Evolutionary conservation across 2,888 invertebrate genomes (phyloP).

Genomic region (Ethmia dodecea): DNA sequence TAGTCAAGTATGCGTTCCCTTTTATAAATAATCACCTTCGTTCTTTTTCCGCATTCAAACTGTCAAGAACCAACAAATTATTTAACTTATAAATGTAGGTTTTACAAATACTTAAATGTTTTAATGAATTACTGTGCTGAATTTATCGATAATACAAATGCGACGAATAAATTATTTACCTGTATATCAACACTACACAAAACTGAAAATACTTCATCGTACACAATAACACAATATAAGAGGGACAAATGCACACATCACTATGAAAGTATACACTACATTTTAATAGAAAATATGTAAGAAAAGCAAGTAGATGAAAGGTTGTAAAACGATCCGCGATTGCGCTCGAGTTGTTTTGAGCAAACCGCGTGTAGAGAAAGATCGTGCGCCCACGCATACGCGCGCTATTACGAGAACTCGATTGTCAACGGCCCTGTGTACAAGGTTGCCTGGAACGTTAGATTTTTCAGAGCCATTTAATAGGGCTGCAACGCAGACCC

Average conservation of each 20-base stretch:
- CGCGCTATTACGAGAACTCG: conserved; percentile 61
- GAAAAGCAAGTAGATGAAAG: conserved; percentile 26
- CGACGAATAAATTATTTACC: conserved; percentile 45
- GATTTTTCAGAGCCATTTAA: not conserved
- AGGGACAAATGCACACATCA: not conserved
- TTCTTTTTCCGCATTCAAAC: no score
- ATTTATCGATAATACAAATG: no score
- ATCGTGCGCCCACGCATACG: conserved; percentile 62
- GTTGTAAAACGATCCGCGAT: conserved; percentile 54
- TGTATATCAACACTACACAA: conserved; percentile 55
- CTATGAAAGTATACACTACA: conserved; percentile 18
- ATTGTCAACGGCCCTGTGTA: conserved; percentile 59
- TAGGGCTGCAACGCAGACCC: no score
- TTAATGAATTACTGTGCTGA: no score
- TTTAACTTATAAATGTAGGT: no score
- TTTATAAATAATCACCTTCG: no score
- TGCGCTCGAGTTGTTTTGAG: conserved; percentile 56
- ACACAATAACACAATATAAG: not conserved
- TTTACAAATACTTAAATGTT: no score
- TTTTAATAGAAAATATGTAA: conserved; percentile 14
- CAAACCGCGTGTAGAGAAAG: conserved; percentile 57
- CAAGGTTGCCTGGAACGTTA: conserved; percentile 64
- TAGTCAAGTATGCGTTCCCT: no score
- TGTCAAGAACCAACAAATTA: no score
- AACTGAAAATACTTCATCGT: conserved; percentile 62